Evolutionary conservation across 1,140 invertebrate species (phyloP).

Genomic region (Melanaphis sacchari): DNA sequence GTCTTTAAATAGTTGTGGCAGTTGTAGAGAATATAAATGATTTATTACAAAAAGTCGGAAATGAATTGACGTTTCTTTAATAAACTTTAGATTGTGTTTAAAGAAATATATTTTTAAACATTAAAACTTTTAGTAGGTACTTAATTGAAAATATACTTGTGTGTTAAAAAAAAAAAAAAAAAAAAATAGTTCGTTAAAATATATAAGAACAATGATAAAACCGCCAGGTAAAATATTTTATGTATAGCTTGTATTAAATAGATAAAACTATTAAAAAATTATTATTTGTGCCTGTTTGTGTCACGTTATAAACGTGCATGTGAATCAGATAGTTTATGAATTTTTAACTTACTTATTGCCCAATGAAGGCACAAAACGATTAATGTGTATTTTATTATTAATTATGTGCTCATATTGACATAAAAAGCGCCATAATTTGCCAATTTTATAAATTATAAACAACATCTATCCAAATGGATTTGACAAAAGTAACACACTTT

Average conservation of each 20-base stretch:
- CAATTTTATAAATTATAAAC: neutral
- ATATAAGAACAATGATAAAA: neutral
- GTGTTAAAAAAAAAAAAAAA: neutral
- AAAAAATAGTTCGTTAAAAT: neutral
- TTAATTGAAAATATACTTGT: neutral
- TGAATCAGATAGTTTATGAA: neutral
- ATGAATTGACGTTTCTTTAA: slow-evolving; percentile 8
- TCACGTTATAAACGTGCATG: neutral
- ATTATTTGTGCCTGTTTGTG: neutral
- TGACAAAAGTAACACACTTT: neutral
- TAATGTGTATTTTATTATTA: neutral
- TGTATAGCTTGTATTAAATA: neutral
- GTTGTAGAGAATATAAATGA: neutral
- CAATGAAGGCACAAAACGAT: neutral
- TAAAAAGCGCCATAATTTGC: neutral
- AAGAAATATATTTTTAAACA: neutral
- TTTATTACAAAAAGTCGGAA: slow-evolving; percentile 8
- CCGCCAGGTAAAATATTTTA: neutral
- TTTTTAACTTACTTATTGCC: neutral
- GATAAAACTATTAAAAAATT: neutral
- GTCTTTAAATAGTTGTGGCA: neutral
- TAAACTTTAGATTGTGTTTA: neutral
- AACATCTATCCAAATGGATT: neutral
- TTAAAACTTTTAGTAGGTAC: neutral
- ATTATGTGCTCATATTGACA: neutral